Evolutionary conservation across 2,888 invertebrate species (phyloP), one percentile per base, ranked within the genome.

Genomic region (Brachyptera putata): DNA sequence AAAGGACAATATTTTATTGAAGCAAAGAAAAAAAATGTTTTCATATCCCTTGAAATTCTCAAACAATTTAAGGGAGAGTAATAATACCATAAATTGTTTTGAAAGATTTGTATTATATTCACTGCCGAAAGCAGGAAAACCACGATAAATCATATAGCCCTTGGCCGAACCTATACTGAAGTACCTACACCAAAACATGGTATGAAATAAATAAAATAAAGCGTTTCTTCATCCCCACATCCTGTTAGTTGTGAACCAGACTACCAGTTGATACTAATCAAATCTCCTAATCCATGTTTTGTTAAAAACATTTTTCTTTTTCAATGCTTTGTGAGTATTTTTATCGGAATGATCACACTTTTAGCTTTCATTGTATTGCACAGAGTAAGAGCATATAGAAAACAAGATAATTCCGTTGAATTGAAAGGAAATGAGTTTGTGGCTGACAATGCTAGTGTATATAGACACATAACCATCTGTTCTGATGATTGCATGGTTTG

Each of bases 351-450:
- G 34, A 53, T 53, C 53, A 36, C 53, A 53, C 36, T 53, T 53
- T 53, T 34, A 53, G 22, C 53, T 53, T 53, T 53, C 53, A 30
- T 53, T 53, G 53, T 53, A 36, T 25, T n/a, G 11, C 36, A 4
- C 46, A 21, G 30, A 30, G 30, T 30, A 21, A 21, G 30, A 30
- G 30, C 11, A 30, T 30, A 5, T 22, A 22, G 53, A 34, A 24
- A 53, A 36, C 36, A 53, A 53, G 36, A 53, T 36, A 53, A 53
- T 53, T 53, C 36, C 4, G 36, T 53, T 36, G 36, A 36, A 53
- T 36, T 53, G 53, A 53, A 53, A 53, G 53, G 53, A 53, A 53
- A 53, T 53, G 34, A 53, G 53, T 46, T 46, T 46, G 46, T 46
- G 46, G 46, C 24, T 24, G 18, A 9, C 24, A 41, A 3, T 50